phyloP scores from a whole-genome alignment of 2,888 invertebrate genomes.

The Sclerodermus sp. region DNA sequence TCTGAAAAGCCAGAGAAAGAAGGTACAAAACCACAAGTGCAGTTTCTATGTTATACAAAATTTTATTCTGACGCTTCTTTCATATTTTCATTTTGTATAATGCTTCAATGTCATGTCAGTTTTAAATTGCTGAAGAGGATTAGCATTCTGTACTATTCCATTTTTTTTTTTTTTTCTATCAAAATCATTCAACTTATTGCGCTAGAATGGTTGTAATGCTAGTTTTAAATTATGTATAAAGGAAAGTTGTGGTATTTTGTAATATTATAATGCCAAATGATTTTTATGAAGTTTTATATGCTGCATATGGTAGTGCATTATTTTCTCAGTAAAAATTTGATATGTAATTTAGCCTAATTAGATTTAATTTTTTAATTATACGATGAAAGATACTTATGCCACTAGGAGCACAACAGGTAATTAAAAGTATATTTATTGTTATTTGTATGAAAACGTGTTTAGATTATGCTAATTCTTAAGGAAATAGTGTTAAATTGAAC shows the following conservation, averaged over 20 bases:
- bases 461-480: not conserved
- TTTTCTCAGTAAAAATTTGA: no score
- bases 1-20: conserved; percentile 28
- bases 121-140: not conserved
- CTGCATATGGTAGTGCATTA: no score
- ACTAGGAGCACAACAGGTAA: no score
- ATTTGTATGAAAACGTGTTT: not conserved
- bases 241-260: not conserved
- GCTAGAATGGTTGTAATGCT: not conserved
- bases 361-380: no score
- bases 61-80: conserved; percentile 25
- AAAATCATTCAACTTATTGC: not conserved
- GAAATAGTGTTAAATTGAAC: not conserved
- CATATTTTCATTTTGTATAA: conserved; percentile 5
- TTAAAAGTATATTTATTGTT: not conserved
- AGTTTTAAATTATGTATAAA: not conserved
- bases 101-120: not conserved
- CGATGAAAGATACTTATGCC: no score
- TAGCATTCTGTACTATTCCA: not conserved
- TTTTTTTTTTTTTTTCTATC: not conserved
- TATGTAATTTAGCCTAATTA: no score
- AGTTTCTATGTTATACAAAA: conserved; percentile 26
- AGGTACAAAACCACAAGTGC: conserved; percentile 34
- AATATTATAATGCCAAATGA: no score
- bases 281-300: no score